Percentiles rank a stretch among this genome's conserved stretches.
Conservation (phyloP, 2,797 vertebrate genomes). For the Microctenopoma stevenorrisi region DNA sequence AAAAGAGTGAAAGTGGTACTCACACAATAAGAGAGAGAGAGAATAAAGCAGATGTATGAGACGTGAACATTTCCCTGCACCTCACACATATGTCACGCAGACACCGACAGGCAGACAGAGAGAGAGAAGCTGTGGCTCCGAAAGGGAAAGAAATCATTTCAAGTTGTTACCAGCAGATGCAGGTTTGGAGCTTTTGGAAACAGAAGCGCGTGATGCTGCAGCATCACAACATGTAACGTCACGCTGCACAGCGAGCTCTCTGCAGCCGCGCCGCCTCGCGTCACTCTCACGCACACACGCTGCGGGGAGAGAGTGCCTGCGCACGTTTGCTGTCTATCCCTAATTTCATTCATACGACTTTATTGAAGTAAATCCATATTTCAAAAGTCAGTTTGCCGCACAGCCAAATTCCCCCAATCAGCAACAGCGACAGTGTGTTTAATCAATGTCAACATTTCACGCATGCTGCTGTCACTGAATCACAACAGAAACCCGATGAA, state of each 20-base stretch:
- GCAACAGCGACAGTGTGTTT: not conserved
- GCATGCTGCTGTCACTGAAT: not conserved
- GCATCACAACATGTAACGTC: conserved; percentile 26
- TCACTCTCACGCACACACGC: conserved; percentile 19
- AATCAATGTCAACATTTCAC: not conserved
- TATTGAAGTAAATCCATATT: not conserved
- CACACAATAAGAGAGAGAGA: not conserved
- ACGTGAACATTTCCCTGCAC: not conserved
- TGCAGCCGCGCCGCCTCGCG: conserved; percentile 50
- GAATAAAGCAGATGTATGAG: not conserved
- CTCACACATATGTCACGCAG: no score
- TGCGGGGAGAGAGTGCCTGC: not conserved
- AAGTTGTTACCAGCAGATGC: not conserved
- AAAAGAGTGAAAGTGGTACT: not conserved
- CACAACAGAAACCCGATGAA: not conserved
- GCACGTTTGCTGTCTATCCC: no score
- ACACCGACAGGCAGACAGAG: no score
- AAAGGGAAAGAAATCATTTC: no score
- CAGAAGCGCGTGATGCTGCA: conserved; percentile 18
- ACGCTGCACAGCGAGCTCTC: conserved; percentile 29
- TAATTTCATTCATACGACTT: not conserved
- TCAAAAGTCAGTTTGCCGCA: not conserved
- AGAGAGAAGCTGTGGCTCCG: no score
- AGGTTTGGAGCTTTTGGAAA: not conserved
- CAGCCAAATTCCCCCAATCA: not conserved